These are phyloP conservation scores for Malurus leucopterus DNA, from an alignment of 2,797 vertebrate genomes.

Conservation along the genomic window DNA sequence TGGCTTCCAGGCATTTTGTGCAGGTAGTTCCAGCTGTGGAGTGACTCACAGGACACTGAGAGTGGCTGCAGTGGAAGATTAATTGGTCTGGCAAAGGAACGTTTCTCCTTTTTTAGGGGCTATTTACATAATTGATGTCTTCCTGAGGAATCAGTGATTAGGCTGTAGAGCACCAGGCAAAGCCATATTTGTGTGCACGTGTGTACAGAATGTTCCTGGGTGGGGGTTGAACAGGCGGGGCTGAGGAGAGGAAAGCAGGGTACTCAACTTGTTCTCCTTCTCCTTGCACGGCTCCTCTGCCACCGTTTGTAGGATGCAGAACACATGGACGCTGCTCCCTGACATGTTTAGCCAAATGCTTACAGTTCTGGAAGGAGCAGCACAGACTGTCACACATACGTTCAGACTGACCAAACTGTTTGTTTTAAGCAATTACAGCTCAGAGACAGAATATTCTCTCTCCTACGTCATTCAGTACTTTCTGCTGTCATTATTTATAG, in stretches of 20 bases:
- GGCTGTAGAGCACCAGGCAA: background rate
- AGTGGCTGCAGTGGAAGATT: background rate
- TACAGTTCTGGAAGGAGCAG: background rate
- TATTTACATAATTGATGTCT: background rate
- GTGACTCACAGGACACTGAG: background rate
- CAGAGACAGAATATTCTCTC: background rate
- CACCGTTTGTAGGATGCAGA: background rate
- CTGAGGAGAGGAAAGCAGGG: background rate
- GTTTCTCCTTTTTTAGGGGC: background rate
- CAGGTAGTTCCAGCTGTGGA: background rate
- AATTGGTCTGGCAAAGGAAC: background rate
- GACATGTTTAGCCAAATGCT: background rate
- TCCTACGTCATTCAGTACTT: background rate
- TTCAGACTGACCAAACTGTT: background rate
- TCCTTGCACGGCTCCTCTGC: background rate
- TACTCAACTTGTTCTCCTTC: background rate
- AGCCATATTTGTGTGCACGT: rapidly evolving
- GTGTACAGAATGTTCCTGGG: background rate
- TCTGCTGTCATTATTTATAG: background rate
- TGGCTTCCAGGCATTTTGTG: background rate
- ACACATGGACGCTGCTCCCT: background rate
- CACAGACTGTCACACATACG: background rate
- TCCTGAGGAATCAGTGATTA: background rate
- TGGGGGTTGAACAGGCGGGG: background rate
- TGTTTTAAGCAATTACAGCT: background rate